These are phyloP conservation scores for Tromatobia lineatoria DNA, from an alignment of 2,888 invertebrate genomes.

Conservation along the genomic window DNA sequence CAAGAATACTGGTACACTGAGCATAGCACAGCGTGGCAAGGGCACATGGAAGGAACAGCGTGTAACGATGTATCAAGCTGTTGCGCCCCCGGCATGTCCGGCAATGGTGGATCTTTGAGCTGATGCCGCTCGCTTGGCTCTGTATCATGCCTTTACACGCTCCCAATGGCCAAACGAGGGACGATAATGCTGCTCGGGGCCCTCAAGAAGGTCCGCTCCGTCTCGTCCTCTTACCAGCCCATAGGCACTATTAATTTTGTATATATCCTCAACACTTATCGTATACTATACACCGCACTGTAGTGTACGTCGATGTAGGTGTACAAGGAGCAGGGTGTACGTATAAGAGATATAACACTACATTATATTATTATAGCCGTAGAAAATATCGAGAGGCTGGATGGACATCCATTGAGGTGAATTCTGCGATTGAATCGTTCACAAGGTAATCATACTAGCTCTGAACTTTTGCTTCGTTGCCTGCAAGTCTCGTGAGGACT, in stretches of 20 bases:
- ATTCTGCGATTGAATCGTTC: constrained; percentile 69
- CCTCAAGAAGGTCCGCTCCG: constrained; percentile 66
- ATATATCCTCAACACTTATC: constrained; percentile 74
- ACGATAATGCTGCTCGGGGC: constrained; percentile 79
- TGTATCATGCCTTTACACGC: constrained; percentile 83
- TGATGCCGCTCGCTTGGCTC: constrained; percentile 77
- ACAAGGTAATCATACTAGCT: constrained; percentile 45
- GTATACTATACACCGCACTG: constrained; percentile 59
- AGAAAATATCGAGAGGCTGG: constrained; percentile 63
- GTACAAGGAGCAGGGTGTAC: constrained; percentile 51
- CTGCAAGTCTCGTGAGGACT: not conserved
- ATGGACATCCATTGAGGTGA: constrained; percentile 54
- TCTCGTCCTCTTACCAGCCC: constrained; percentile 80
- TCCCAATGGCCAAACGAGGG: constrained; percentile 83
- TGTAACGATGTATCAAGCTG: constrained; percentile 85
- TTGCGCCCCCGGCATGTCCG: constrained; percentile 85
- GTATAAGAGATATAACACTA: constrained; percentile 60
- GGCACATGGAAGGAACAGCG: constrained; percentile 82
- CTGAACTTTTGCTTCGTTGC: not conserved
- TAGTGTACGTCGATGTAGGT: constrained; percentile 18
- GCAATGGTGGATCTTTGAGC: constrained; percentile 84
- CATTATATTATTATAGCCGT: constrained; percentile 65
- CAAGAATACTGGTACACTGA: constrained; percentile 32
- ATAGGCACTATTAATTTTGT: constrained; percentile 84
- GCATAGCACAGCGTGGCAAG: constrained; percentile 62